phyloP scores from a whole-genome alignment of 2,113 vertebrate genomes.

The Toxotes jaculatrix region DNA sequence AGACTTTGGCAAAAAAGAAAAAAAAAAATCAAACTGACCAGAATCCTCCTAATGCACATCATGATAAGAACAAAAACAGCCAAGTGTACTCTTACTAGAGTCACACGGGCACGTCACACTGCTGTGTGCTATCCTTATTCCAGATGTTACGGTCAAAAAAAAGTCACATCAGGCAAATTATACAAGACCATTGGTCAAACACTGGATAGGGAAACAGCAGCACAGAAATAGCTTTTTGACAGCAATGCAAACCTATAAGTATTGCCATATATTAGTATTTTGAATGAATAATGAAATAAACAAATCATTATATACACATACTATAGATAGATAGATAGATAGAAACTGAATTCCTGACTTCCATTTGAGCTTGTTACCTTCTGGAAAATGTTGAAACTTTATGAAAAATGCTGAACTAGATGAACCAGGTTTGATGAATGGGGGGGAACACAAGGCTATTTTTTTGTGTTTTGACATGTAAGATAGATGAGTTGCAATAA shows the following conservation, averaged over 20 bases:
- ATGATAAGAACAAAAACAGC: slow-evolving; percentile 8
- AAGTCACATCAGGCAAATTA: not conserved
- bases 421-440: slow-evolving; percentile 38
- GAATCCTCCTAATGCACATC: slow-evolving; percentile 26
- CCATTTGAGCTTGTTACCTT: not conserved
- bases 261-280: not conserved
- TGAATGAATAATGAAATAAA: slow-evolving; percentile 1
- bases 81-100: not conserved
- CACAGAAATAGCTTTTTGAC: not conserved
- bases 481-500: slow-evolving; percentile 62
- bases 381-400: slow-evolving; percentile 10
- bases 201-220: not conserved
- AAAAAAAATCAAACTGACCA: slow-evolving; percentile 18
- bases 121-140: not conserved
- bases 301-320: not conserved
- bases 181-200: slow-evolving; percentile 4
- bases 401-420: slow-evolving; percentile 19
- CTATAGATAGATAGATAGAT: slow-evolving; percentile 9
- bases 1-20: slow-evolving; percentile 35
- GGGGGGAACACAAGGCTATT: not conserved
- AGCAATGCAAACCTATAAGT: not conserved
- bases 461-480: slow-evolving; percentile 14
- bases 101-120: not conserved
- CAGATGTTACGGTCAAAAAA: not conserved
- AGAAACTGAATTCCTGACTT: not conserved